These are phyloP conservation scores for Sarcophaga bullata DNA, from an alignment of 1,140 invertebrate genomes.

Conservation along the genomic window DNA sequence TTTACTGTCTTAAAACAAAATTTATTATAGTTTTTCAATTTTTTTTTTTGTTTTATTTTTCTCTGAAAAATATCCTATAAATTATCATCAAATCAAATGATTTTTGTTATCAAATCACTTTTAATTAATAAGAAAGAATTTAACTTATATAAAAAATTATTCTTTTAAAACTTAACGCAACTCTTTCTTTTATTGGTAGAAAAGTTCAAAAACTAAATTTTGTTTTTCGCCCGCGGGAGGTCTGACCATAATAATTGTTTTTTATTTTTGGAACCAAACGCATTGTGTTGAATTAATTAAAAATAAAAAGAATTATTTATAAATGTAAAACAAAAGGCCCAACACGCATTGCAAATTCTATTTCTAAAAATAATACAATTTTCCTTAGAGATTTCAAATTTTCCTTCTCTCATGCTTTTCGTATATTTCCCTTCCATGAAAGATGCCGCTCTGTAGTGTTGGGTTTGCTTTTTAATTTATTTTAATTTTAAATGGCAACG, in stretches of 20 bases:
- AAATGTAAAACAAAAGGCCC: background rate
- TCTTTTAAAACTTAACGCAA: background rate
- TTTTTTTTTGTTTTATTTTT: background rate
- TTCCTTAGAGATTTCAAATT: background rate
- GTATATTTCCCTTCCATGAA: too few species aligned
- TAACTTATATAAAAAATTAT: too few species aligned
- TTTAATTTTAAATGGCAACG: background rate
- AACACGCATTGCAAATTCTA: conserved; percentile 1
- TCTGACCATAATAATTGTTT: background rate
- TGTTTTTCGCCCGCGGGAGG: background rate
- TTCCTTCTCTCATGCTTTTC: too few species aligned
- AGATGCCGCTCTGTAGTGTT: background rate
- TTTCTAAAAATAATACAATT: background rate
- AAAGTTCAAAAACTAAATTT: background rate
- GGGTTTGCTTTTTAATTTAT: background rate
- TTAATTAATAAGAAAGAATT: background rate
- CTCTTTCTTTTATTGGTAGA: background rate
- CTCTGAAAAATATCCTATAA: background rate
- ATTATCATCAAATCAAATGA: background rate
- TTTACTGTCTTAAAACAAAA: background rate
- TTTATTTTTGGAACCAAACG: background rate
- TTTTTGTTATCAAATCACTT: background rate
- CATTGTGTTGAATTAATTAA: background rate
- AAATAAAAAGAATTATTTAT: background rate
- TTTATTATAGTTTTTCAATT: background rate